Evolutionary conservation across 2,113 vertebrate species (phyloP).

Genomic region (Toxotes jaculatrix): DNA sequence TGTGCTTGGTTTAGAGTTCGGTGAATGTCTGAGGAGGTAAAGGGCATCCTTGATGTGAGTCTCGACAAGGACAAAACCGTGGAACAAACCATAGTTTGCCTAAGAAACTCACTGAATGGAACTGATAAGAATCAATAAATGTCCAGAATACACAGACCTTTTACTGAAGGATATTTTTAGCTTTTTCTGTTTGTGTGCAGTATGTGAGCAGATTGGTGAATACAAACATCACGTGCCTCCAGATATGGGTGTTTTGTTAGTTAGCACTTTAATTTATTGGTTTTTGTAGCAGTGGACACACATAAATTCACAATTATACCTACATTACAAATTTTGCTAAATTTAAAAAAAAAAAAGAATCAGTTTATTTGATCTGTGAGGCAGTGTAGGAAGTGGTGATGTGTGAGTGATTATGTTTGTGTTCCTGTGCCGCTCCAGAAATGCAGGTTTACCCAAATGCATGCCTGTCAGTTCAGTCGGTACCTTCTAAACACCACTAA

Average conservation of each 20-base stretch:
- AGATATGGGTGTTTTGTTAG: neutral
- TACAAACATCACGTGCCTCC: neutral
- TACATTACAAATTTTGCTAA: neutral
- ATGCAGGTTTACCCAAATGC: slow-evolving; percentile 22
- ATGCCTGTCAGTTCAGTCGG: slow-evolving; percentile 12
- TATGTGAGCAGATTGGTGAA: neutral
- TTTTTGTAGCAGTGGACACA: no score
- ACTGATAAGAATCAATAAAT: slow-evolving; percentile 51
- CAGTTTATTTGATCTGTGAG: neutral
- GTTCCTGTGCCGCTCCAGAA: neutral
- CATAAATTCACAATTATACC: no score
- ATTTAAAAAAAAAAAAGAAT: neutral
- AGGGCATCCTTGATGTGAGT: slow-evolving; percentile 63
- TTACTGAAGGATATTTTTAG: slow-evolving; percentile 37
- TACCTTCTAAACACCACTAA: slow-evolving; percentile 32
- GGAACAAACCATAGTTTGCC: slow-evolving; percentile 28
- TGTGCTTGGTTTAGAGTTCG: slow-evolving; percentile 67
- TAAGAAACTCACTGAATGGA: slow-evolving; percentile 26
- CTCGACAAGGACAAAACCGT: slow-evolving; percentile 43
- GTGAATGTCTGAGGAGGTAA: slow-evolving; percentile 64
- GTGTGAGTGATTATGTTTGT: slow-evolving; percentile 20
- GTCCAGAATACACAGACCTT: slow-evolving; percentile 21
- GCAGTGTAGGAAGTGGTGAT: neutral
- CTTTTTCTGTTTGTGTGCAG: neutral
- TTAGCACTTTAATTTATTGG: neutral